Conservation (phyloP, 2,888 invertebrate species). For the Clusia tigrina region DNA sequence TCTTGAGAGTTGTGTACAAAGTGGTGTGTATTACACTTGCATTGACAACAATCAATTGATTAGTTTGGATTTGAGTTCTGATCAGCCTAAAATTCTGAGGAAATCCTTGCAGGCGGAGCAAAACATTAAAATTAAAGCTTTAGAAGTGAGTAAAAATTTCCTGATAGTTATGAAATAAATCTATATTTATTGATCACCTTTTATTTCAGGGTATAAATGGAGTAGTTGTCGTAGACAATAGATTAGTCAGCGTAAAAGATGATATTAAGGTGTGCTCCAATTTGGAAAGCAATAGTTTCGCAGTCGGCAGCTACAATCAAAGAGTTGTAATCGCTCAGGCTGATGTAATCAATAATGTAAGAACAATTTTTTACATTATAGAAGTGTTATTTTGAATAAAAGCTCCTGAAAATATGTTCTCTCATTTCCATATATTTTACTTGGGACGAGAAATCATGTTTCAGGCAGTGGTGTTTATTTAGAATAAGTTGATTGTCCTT, state of each 20-base stretch:
- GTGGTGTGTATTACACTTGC: conserved; percentile 73
- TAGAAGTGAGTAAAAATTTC: conserved; percentile 43
- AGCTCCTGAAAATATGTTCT: no score
- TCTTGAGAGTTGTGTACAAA: conserved; percentile 67
- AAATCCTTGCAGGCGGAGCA: conserved; percentile 64
- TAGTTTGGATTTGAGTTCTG: conserved; percentile 70
- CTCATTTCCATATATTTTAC: no score
- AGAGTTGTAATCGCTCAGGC: conserved; percentile 63
- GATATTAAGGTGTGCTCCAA: conserved; percentile 58
- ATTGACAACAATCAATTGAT: conserved; percentile 69
- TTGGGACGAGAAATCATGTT: no score
- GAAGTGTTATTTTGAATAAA: no score
- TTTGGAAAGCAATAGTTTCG: conserved; percentile 56
- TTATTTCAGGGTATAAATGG: conserved; percentile 58
- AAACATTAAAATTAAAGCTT: conserved; percentile 48
- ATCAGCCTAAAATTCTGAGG: conserved; percentile 66
- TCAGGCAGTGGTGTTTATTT: no score
- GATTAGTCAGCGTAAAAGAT: conserved; percentile 58
- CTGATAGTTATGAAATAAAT: background rate
- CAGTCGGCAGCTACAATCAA: conserved; percentile 50
- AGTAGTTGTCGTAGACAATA: conserved; percentile 59
- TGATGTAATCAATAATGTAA: conserved; percentile 63
- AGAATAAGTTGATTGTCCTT: no score
- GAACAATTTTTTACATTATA: no score
- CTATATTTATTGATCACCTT: background rate